Percentiles rank a stretch among this genome's conserved stretches.
Conservation (phyloP, 2,888 invertebrate genomes). For the Spatulosminthurus flaviceps region DNA sequence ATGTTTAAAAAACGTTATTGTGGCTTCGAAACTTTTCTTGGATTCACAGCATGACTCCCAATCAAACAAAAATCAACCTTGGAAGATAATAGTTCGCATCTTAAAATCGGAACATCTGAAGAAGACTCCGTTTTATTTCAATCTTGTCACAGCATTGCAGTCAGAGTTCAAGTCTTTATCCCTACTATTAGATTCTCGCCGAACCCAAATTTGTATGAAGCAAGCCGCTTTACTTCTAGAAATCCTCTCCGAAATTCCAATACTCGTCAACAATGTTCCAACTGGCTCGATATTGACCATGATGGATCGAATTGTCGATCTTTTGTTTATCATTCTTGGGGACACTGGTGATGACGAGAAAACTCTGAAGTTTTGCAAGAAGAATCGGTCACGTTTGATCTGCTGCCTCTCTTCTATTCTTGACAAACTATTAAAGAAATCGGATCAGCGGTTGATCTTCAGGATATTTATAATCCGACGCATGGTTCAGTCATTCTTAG, state of each 20-base stretch:
- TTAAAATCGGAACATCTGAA: conserved; percentile 53
- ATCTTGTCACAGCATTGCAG: conserved; percentile 52
- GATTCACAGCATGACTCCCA: not conserved
- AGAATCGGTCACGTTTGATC: not conserved
- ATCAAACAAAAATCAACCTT: conserved; percentile 46
- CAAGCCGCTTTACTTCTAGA: conserved; percentile 57
- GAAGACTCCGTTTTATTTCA: conserved; percentile 49
- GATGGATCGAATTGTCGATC: conserved; percentile 56
- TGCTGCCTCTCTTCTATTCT: conserved; percentile 3
- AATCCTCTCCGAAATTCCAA: conserved; percentile 51
- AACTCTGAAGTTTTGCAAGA: not conserved
- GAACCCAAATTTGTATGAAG: conserved; percentile 52
- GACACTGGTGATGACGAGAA: conserved; percentile 18
- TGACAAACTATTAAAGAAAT: not conserved
- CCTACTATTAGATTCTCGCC: conserved; percentile 54
- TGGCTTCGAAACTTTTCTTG: conserved; percentile 33
- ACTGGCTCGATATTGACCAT: conserved; percentile 60
- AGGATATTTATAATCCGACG: not conserved
- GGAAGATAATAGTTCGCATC: conserved; percentile 58
- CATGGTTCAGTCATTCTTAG: conserved; percentile 9
- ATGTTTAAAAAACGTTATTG: conserved; percentile 50
- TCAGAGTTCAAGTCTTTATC: conserved; percentile 53
- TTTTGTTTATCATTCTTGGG: conserved; percentile 55
- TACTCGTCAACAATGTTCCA: conserved; percentile 23
- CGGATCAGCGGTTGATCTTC: not conserved